Base-by-base conservation (phyloP, 2,113 vertebrate genomes). In the Cichladusa arquata region DNA sequence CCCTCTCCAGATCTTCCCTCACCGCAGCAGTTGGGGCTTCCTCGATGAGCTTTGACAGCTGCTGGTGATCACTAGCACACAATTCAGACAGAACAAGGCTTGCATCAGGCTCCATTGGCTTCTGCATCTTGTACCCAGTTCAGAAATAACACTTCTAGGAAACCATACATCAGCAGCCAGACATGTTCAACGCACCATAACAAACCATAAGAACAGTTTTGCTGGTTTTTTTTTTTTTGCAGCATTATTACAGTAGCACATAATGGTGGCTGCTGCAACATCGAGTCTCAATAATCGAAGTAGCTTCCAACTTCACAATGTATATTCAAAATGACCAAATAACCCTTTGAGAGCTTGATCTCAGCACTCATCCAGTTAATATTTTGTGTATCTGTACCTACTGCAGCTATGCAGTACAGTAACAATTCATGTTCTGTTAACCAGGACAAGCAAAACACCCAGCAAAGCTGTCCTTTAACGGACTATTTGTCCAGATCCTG, bases 41-140 rank as follows among this genome's bases (percentile, higher is more conserved):
- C 67, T 98, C 97, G 76, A 98, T 95, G 81, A 98, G 98, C 93
- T 98, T 98, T 65, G 97, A 96, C 93, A 99, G 95, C 91, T 98
- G 98, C 65, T 98, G 98, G 90, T 99, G 98, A 88, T 99, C 98
- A 85, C 99, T 99, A 70, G 74, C 29, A 94, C 1, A 19, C 33
- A 66, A 93, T 78, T 76, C 36, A 93, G 79, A 94, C 53, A 77
- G 38, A 92, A 79, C 47, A 47, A 69, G 19, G 34, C 16, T 38
- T 44, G 42, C 40, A 38, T 93, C 61, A 88, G 44, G 34, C 58
- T 65, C 40, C 34, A 19, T 19, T 23, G 54, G 26, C 54, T 91
- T 42, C 50, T 13, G 40, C 28, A 29, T 47, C 47, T 73, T 34
- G 3, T n/a, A 34, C 4, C 38, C 38, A 53, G 22, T 40, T 79